These are phyloP conservation scores for Urechis unicinctus DNA, from an alignment of 2,888 invertebrate genomes.

Conservation along the genomic window DNA sequence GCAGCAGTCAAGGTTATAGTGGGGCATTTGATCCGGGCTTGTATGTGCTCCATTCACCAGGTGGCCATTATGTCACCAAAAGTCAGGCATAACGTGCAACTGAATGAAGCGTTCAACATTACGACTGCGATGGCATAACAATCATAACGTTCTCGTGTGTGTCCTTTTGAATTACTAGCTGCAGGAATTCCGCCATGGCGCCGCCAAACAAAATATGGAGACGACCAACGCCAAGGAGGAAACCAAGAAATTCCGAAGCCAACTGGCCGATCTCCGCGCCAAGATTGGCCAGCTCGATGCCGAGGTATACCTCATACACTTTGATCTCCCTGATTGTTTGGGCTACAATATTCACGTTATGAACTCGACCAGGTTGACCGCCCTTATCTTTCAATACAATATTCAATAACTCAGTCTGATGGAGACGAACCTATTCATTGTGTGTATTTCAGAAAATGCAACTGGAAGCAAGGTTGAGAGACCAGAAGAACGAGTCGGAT, in stretches of 20 bases:
- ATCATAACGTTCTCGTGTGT: background rate
- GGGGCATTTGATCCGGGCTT: no score
- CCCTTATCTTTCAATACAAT: constrained; percentile 1
- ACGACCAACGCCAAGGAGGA: constrained; percentile 52
- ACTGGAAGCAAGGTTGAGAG: constrained; percentile 52
- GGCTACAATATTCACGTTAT: background rate
- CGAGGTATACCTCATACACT: constrained; percentile 40
- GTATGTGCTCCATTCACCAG: no score
- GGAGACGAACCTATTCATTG: constrained; percentile 8
- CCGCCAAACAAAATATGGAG: constrained; percentile 53
- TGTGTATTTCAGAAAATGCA: constrained; percentile 43
- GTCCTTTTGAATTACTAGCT: constrained; percentile 33
- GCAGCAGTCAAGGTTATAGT: no score
- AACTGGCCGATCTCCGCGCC: constrained; percentile 50
- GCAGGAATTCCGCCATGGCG: constrained; percentile 54
- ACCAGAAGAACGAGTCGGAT: constrained; percentile 41
- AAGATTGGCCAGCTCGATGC: constrained; percentile 54
- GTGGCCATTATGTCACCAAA: no score
- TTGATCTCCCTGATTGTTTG: background rate
- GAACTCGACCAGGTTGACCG: background rate
- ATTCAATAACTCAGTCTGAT: no score
- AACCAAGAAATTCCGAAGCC: constrained; percentile 51
- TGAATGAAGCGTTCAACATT: no score
- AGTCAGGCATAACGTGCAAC: no score
- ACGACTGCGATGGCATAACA: no score